phyloP scores from a whole-genome alignment of 2,888 invertebrate species.

The Xestia ashworthii region DNA sequence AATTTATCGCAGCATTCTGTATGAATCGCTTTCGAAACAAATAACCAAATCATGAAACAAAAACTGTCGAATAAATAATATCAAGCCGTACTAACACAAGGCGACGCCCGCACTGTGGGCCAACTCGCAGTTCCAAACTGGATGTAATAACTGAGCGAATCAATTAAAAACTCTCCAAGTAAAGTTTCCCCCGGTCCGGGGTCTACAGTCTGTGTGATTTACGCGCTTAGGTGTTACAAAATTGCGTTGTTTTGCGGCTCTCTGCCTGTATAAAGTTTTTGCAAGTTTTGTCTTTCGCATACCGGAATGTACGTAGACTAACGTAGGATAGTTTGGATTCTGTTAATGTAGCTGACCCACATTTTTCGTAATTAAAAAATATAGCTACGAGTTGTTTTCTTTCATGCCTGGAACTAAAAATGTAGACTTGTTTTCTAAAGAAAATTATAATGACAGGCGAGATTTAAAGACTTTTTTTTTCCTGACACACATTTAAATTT shows the following conservation, averaged over 20 bases:
- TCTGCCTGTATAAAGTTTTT: conserved; percentile 60
- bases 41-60: conserved; percentile 49
- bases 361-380: conserved; percentile 55
- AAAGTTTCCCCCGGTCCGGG: conserved; percentile 71
- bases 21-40: conserved; percentile 27
- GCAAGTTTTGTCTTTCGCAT: conserved; percentile 59
- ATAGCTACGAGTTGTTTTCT: conserved; percentile 30
- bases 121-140: conserved; percentile 62
- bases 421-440: conserved; percentile 30
- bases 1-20: conserved; percentile 23
- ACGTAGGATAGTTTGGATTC: conserved; percentile 40
- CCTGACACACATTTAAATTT: neutral
- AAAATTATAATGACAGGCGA: conserved; percentile 39
- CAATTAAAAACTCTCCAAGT: conserved; percentile 79
- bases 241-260: conserved; percentile 67
- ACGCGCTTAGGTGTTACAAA: conserved; percentile 71
- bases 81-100: conserved; percentile 31
- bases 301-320: conserved; percentile 28
- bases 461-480: conserved; percentile 25
- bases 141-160: conserved; percentile 74
- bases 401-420: conserved; percentile 30
- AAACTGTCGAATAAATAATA: conserved; percentile 51
- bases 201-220: conserved; percentile 75
- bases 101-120: conserved; percentile 49
- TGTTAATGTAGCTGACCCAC: conserved; percentile 57